phyloP scores from a whole-genome alignment of 1,140 invertebrate species.

The Chlorops oryzae region DNA sequence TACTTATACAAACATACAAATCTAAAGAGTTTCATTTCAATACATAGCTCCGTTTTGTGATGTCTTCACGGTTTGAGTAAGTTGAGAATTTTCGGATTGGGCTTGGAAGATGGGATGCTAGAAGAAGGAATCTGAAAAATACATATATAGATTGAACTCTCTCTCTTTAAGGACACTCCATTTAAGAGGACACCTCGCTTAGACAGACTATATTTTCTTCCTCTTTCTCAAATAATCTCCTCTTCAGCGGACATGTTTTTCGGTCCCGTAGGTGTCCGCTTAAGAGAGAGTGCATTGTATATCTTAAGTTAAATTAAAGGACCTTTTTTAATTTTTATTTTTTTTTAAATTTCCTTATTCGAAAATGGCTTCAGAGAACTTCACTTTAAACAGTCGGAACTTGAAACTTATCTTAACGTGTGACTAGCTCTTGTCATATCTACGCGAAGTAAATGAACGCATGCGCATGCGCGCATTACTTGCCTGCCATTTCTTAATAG shows the following conservation, averaged over 20 bases:
- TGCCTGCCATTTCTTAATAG: too few species aligned
- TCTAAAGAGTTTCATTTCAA: conserved; percentile 7
- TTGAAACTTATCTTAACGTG: neutral
- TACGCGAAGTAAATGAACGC: conserved; percentile 12
- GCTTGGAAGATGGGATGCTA: neutral
- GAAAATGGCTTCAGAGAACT: neutral
- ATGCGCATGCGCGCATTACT: too few species aligned
- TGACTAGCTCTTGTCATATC: conserved; percentile 8
- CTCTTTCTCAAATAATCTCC: too few species aligned
- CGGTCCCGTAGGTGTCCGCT: too few species aligned
- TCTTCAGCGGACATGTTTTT: too few species aligned
- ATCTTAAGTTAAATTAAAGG: neutral
- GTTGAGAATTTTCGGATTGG: neutral
- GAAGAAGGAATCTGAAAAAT: too few species aligned
- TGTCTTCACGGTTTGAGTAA: neutral
- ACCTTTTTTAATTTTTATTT: neutral
- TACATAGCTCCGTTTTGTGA: neutral
- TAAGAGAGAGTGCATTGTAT: too few species aligned
- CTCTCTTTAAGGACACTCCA: too few species aligned
- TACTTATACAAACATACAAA: conserved; percentile 12
- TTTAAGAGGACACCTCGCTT: too few species aligned
- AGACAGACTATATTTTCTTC: too few species aligned
- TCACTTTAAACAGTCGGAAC: neutral
- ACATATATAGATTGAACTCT: too few species aligned
- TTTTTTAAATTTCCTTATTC: neutral